Conservation (phyloP, 2,797 vertebrate genomes). For the Melanotaenia boesemani region DNA sequence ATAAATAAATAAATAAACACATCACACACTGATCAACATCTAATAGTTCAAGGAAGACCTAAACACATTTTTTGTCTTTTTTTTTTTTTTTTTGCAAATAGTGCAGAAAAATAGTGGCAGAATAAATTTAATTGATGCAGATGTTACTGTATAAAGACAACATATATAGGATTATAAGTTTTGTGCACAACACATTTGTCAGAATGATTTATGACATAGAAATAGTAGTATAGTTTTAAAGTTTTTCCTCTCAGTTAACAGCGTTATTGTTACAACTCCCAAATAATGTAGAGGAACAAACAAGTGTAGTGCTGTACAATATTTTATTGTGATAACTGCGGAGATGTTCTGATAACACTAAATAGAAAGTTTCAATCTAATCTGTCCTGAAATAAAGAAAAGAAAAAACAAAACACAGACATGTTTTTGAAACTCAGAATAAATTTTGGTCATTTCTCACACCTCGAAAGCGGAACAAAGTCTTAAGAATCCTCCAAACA, state of each 20-base stretch:
- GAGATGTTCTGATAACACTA: not conserved
- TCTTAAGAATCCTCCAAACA: no score
- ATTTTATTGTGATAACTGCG: not conserved
- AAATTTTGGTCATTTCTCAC: not conserved
- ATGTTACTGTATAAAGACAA: not conserved
- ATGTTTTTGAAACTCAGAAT: no score
- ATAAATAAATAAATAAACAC: conserved; percentile 21
- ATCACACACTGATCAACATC: conserved; percentile 31
- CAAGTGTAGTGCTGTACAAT: not conserved
- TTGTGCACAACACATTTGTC: not conserved
- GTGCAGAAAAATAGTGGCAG: not conserved
- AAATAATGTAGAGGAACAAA: not conserved
- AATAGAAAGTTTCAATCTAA: not conserved
- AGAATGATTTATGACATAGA: not conserved
- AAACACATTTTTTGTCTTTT: not conserved
- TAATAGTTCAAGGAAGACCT: not conserved
- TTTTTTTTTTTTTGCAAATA: not conserved
- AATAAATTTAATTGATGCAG: not conserved
- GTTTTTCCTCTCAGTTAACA: not conserved
- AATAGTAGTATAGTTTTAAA: not conserved
- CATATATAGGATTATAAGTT: not conserved
- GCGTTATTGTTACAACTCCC: not conserved
- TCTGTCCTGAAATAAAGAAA: not conserved
- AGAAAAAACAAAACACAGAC: not conserved
- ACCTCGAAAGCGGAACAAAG: no score